Conservation (phyloP, 2,797 vertebrate genomes). For the Champsocephalus gunnari region DNA sequence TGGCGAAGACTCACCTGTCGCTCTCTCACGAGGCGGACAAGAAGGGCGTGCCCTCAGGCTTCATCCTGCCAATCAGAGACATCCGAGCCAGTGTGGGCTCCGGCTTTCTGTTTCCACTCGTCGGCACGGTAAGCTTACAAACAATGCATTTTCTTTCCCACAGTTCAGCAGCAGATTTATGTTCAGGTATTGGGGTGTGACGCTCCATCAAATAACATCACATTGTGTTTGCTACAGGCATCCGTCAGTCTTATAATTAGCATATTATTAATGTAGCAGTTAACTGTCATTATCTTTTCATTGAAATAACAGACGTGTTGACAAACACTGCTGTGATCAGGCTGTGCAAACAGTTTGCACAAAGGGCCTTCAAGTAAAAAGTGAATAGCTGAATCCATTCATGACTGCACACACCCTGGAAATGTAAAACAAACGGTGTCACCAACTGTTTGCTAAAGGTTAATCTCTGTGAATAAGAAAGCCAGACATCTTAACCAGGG, state of each 20-base stretch:
- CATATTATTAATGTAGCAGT: no score
- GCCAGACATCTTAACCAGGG: no score
- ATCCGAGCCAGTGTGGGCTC: constrained; percentile 95
- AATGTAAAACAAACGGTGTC: neutral
- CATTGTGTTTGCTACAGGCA: neutral
- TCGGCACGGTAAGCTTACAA: constrained; percentile 90
- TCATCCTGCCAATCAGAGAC: constrained; percentile 94
- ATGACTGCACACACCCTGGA: neutral
- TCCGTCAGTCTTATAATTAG: neutral
- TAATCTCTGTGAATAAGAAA: neutral
- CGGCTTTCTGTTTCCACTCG: constrained; percentile 93
- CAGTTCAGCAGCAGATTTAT: neutral
- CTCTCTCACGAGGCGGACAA: constrained; percentile 95
- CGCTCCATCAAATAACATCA: neutral
- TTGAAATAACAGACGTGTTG: neutral
- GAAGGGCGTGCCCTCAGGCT: constrained; percentile 95
- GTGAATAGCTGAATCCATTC: neutral
- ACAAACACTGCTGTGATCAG: constrained; percentile 1
- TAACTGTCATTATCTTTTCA: neutral
- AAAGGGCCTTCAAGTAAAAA: neutral
- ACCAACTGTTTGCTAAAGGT: neutral
- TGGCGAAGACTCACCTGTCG: constrained; percentile 98
- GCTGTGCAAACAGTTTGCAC: neutral
- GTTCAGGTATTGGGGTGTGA: neutral
- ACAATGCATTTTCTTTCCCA: neutral